Evolutionary conservation across 2,113 vertebrate species (phyloP).

Genomic region (Regulus satrapa): DNA sequence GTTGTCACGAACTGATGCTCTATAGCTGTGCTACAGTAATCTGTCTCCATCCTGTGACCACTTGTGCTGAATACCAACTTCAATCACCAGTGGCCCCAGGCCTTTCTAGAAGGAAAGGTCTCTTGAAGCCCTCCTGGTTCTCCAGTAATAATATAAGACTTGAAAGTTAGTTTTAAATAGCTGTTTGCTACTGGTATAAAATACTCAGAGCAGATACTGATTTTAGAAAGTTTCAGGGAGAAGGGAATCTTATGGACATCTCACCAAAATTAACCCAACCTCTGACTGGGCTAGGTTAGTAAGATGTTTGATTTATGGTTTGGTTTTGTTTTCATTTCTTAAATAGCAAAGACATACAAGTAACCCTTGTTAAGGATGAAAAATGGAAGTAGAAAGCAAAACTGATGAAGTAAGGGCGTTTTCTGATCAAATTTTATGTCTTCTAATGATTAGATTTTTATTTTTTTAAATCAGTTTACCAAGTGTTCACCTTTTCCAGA

Average conservation of each 20-base stretch:
- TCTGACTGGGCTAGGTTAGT: not conserved
- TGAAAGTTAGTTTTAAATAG: not conserved
- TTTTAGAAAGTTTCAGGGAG: not conserved
- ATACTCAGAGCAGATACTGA: not conserved
- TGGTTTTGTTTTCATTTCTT: too few relatives aligned
- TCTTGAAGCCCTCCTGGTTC: not conserved
- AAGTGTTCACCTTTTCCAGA: not conserved
- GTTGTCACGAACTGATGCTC: accelerated
- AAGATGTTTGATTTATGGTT: not conserved
- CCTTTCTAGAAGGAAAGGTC: not conserved
- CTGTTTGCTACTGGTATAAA: not conserved
- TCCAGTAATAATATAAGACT: not conserved
- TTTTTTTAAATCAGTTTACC: not conserved
- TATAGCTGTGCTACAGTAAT: not conserved
- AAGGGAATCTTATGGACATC: accelerated
- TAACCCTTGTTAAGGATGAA: not conserved
- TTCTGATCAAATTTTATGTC: not conserved
- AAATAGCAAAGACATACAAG: not conserved
- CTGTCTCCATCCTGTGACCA: not conserved
- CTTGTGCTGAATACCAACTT: not conserved
- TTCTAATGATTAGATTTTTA: not conserved
- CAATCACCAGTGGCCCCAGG: accelerated
- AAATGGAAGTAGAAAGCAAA: not conserved
- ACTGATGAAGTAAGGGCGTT: not conserved
- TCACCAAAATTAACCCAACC: not conserved